Conservation (phyloP, 1,140 invertebrate species). For the Paralvinella palmiformis region DNA sequence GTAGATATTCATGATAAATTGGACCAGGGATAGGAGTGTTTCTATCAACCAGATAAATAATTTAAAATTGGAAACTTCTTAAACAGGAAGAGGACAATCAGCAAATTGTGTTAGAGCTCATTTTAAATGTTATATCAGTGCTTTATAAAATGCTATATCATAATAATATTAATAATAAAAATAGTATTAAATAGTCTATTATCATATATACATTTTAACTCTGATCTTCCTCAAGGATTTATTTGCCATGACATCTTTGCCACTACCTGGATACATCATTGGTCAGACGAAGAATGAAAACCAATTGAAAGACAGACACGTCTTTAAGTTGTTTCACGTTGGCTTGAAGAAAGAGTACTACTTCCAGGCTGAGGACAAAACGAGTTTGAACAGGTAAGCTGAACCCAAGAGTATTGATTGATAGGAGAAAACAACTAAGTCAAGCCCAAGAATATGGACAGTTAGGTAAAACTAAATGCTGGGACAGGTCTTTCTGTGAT, state of each 20-base stretch:
- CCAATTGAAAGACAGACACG: constrained; percentile 48
- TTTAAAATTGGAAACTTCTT: no score
- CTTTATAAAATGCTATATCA: no score
- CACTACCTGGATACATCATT: constrained; percentile 59
- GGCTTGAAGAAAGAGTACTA: constrained; percentile 54
- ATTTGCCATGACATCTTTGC: constrained; percentile 59
- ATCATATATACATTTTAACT: no score
- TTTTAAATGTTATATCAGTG: no score
- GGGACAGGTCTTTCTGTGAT: neutral
- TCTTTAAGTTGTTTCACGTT: constrained; percentile 57
- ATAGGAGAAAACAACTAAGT: neutral
- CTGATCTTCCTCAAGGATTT: constrained; percentile 41
- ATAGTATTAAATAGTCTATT: no score
- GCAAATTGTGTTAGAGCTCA: no score
- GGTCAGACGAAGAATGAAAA: constrained; percentile 35
- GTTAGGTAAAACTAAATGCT: neutral
- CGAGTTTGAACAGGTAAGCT: neutral
- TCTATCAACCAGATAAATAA: no score
- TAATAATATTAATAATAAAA: no score
- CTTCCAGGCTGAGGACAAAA: constrained; percentile 52
- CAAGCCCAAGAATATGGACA: neutral
- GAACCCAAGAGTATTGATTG: neutral
- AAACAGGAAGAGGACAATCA: no score
- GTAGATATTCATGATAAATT: no score
- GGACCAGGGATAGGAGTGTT: no score